Conservation (phyloP, 2,888 invertebrate species). For the Lepeophtheirus nordmannii region DNA sequence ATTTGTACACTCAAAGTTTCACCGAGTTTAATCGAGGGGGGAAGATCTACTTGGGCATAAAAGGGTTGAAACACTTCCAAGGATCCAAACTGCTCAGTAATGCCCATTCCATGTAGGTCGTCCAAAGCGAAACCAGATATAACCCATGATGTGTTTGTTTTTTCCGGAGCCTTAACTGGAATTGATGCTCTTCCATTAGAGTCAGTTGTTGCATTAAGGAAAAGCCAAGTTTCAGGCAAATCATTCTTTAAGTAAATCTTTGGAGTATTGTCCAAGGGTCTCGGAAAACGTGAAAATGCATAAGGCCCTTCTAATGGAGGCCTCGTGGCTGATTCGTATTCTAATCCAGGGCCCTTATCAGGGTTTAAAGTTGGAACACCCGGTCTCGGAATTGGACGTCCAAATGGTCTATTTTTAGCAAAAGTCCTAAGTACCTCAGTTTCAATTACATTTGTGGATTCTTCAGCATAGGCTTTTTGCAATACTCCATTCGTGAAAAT, state of each 20-base stretch:
- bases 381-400: constrained; percentile 30
- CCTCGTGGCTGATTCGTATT: constrained; percentile 34
- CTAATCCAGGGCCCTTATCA: constrained; percentile 40
- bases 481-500: constrained; percentile 16
- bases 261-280: constrained; percentile 59
- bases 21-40: constrained; percentile 69
- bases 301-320: constrained; percentile 74
- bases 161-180: constrained; percentile 23
- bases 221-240: constrained; percentile 64
- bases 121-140: constrained; percentile 56
- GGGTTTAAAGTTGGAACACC: constrained; percentile 33
- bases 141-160: constrained; percentile 20
- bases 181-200: constrained; percentile 31
- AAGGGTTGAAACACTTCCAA: constrained; percentile 65
- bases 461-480: background rate
- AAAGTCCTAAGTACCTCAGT: constrained; percentile 33
- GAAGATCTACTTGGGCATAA: constrained; percentile 67
- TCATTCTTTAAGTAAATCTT: constrained; percentile 58
- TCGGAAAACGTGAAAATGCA: constrained; percentile 71
- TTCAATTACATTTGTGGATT: constrained; percentile 30
- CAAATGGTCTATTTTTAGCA: constrained; percentile 29
- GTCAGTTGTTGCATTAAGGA: constrained; percentile 63
- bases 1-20: constrained; percentile 77
- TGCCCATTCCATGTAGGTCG: constrained; percentile 55
- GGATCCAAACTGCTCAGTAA: constrained; percentile 40